Evolutionary conservation across 2,113 vertebrate species (phyloP).

Genomic region (Cairina moschata): DNA sequence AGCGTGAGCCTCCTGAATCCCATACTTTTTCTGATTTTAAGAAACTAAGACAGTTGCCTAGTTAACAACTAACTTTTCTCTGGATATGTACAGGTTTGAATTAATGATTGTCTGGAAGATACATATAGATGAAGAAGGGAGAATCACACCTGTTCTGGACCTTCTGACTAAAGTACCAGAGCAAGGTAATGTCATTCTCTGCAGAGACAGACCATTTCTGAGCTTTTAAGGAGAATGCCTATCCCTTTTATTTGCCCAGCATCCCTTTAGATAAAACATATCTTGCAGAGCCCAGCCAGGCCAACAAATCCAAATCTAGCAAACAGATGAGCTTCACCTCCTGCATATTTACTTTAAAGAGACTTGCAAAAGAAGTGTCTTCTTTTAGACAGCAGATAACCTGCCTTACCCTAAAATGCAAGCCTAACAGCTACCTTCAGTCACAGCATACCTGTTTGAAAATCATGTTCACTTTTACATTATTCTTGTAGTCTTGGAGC

Average conservation of each 20-base stretch:
- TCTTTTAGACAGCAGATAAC: neutral
- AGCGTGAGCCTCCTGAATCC: rapidly evolving
- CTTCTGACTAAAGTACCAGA: slow-evolving; percentile 80
- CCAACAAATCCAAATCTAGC: neutral
- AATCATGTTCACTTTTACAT: rapidly evolving
- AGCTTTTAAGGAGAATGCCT: rapidly evolving
- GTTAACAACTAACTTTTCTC: neutral
- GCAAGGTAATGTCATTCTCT: slow-evolving; percentile 62
- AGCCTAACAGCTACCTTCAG: neutral
- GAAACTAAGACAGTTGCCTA: neutral
- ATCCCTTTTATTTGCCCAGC: neutral
- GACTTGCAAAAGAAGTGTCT: neutral
- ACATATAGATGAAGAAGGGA: slow-evolving; percentile 74
- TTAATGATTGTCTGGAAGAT: slow-evolving; percentile 83
- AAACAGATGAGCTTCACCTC: neutral
- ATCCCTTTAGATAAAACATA: rapidly evolving
- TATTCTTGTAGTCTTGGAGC: slow-evolving; percentile 73
- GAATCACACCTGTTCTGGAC: slow-evolving; percentile 76
- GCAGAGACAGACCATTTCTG: rapidly evolving
- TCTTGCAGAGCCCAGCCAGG: neutral
- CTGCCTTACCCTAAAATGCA: neutral
- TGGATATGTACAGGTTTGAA: slow-evolving; percentile 71
- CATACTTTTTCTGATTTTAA: neutral
- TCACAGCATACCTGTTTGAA: rapidly evolving
- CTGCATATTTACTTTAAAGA: too few relatives aligned